Evolutionary conservation across 2,888 invertebrate species (phyloP), one percentile per base, ranked within the genome.

Genomic region (Agonopterix subpropinquella): DNA sequence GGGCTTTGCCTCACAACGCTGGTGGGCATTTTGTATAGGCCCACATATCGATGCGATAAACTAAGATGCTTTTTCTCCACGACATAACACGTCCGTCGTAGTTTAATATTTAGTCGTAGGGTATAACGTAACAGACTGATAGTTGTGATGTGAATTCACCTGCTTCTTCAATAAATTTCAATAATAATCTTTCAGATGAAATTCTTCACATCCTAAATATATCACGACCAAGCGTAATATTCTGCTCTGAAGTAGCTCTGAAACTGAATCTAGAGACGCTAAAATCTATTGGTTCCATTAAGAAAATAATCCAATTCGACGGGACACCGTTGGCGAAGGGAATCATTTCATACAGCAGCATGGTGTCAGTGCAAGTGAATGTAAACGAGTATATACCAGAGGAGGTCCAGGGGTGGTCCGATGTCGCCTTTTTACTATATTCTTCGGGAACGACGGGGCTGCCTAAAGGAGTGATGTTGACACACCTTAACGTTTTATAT

Each of bases 391-490:
- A 56, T 47, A 53, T 55, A 46, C 50, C 54, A 7, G 56, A 46
- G 5, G 58, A 58, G n/a, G 63, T 66, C 1, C 36, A 64, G 36
- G 67, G 67, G 0, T 55, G 56, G 18, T 45, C 48, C 0, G 67
- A 66, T 42, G 49, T 52, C 5, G 52, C 55, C n/a, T 75, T 89
- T 52, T 74, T 91, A 43, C 82, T 91, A 4, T 91, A 91, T 65
- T 91, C 91, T 1, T 91, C 91, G 47, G 89, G 96, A 0, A 95
- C 96, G 0, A 95, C 95, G 0, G 95, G 95, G 0, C 79, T 93
- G 44, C 94, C 95, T 0, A 95, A 95, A 77, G 94, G 94, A 13
- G 94, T 95, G 0, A 90, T 91, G 90, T 73, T 95, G 35, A 91
- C 92, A 0, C 93, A 94, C 62, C 53, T 75, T 2, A 83, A 83